These are phyloP conservation scores for Apantesis nais DNA, from an alignment of 2,888 invertebrate species.

Conservation along the genomic window DNA sequence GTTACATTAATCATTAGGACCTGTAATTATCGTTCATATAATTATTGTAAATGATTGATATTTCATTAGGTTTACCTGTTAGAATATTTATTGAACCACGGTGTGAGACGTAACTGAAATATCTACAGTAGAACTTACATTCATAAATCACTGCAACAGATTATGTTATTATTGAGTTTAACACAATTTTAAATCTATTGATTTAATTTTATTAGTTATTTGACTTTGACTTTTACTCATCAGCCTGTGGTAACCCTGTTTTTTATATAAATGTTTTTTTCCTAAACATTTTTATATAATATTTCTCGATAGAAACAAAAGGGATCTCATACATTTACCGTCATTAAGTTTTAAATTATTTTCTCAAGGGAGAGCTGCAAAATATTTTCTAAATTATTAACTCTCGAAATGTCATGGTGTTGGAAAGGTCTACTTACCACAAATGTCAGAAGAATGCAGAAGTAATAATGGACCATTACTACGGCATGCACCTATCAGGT, in stretches of 20 bases:
- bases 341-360: not conserved
- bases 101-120: not conserved
- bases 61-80: not conserved
- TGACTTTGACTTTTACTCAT: no score
- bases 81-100: not conserved
- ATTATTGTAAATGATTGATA: not conserved
- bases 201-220: no score
- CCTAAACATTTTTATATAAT: no score
- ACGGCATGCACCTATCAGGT: conserved; percentile 39
- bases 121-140: not conserved
- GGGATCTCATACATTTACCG: not conserved
- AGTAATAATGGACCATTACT: conserved; percentile 59
- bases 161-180: no score
- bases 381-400: not conserved
- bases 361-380: not conserved
- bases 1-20: conserved; percentile 16
- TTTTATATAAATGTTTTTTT: no score
- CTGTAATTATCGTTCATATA: conserved; percentile 1
- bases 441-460: conserved; percentile 49
- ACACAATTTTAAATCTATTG: no score
- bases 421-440: conserved; percentile 21
- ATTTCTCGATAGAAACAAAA: not conserved
- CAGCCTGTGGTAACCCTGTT: no score
- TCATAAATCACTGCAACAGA: no score
- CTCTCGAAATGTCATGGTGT: not conserved